Percentiles rank a stretch among this genome's conserved stretches.
These are phyloP conservation scores for Exephanes ischioxanthus DNA, from an alignment of 2,888 invertebrate species.

Conservation along the genomic window DNA sequence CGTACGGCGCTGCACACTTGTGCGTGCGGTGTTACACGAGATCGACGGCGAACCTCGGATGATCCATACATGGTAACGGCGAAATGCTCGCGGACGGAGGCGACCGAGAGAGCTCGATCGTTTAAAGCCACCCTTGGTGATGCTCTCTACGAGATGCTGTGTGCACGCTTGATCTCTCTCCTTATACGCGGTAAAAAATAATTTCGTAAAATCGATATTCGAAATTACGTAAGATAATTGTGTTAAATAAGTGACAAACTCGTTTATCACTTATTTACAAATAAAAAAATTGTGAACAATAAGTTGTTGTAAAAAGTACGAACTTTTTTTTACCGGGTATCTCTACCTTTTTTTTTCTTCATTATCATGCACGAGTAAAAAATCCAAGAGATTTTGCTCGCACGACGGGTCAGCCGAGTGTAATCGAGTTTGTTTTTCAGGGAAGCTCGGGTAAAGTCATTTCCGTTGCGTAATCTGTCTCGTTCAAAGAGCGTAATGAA, in stretches of 20 bases:
- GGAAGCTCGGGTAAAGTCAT: not conserved
- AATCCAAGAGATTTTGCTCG: not conserved
- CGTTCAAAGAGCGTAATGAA: not conserved
- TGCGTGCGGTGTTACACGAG: conserved; percentile 16
- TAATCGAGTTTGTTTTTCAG: not conserved
- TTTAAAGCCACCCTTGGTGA: conserved; percentile 7
- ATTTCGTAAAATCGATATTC: too few species aligned
- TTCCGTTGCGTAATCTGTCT: not conserved
- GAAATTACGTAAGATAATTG: too few species aligned
- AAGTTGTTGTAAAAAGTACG: too few species aligned
- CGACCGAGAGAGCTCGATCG: conserved; percentile 17
- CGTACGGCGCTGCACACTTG: conserved; percentile 21
- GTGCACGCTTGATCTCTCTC: not conserved
- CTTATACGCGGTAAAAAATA: not conserved
- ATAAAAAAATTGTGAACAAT: too few species aligned
- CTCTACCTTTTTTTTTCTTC: not conserved
- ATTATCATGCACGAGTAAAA: not conserved
- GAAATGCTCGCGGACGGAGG: conserved; percentile 48
- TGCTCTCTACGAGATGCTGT: conserved; percentile 6
- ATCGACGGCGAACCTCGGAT: conserved; percentile 71
- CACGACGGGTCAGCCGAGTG: not conserved
- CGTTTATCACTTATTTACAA: not conserved
- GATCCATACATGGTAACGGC: conserved; percentile 81
- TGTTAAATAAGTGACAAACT: too few species aligned
- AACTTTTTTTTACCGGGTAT: not conserved